phyloP scores from a whole-genome alignment of 2,113 vertebrate genomes.

The Prionailurus bengalensis region DNA sequence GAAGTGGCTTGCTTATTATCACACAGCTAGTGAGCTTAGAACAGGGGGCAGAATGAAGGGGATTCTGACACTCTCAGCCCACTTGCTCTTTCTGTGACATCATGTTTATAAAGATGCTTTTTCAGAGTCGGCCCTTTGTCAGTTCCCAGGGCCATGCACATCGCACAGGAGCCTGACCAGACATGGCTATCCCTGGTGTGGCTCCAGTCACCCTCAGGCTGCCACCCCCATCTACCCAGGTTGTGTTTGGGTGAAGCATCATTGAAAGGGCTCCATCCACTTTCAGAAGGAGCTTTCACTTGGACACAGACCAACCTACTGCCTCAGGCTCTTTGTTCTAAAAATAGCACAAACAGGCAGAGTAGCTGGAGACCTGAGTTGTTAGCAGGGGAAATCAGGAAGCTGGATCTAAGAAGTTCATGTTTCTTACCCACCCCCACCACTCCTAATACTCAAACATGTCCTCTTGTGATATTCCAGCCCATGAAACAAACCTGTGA shows the following conservation, averaged over 20 bases:
- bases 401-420: not conserved
- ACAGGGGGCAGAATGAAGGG: not conserved
- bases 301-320: not conserved
- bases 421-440: not conserved
- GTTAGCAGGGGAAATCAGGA: not conserved
- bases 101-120: not conserved
- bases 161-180: not conserved
- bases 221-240: too few relatives aligned
- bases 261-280: not conserved
- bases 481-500: slow-evolving; percentile 88
- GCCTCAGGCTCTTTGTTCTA: not conserved
- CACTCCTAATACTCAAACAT: not conserved
- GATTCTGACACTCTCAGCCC: not conserved
- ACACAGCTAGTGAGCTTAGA: not conserved
- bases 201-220: not conserved
- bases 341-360: slow-evolving; percentile 8
- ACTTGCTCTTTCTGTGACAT: not conserved
- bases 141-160: not conserved
- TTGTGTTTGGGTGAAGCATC: not conserved
- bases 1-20: not conserved
- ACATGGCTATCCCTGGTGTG: rapidly evolving
- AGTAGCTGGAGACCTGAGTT: not conserved
- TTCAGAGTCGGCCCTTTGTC: not conserved
- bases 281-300: not conserved
- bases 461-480: slow-evolving; percentile 72